phyloP scores from a whole-genome alignment of 2,797 vertebrate species.

The Danio choprae region DNA sequence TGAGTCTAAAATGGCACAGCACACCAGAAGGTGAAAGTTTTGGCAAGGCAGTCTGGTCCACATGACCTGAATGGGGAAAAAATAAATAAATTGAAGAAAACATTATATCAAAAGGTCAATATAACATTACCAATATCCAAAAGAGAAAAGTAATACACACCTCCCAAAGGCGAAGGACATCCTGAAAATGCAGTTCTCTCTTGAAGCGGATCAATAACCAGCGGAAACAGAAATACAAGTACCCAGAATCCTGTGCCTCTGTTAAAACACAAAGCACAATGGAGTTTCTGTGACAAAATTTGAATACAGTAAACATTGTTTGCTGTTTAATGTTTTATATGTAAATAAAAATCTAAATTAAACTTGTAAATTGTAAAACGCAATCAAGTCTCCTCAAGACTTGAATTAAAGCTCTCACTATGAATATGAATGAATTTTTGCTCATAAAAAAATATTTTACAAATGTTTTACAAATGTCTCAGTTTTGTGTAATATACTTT shows the following conservation, averaged over 20 bases:
- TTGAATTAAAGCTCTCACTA: too few species aligned
- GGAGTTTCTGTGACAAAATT: too few species aligned
- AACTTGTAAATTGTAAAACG: too few species aligned
- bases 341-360: too few species aligned
- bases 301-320: too few species aligned
- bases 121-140: not conserved
- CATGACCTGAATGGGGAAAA: constrained; percentile 83
- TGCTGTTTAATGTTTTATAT: too few species aligned
- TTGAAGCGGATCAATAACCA: constrained; percentile 98
- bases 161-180: constrained; percentile 96
- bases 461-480: too few species aligned
- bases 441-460: too few species aligned
- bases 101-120: not conserved
- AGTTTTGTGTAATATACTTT: too few species aligned
- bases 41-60: constrained; percentile 95
- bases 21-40: constrained; percentile 96
- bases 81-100: not conserved
- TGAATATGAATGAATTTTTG: too few species aligned
- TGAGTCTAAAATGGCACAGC: constrained; percentile 95
- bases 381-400: too few species aligned
- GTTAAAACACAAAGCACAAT: constrained; percentile 44
- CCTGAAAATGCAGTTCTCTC: constrained; percentile 94
- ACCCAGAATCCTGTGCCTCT: constrained; percentile 98
- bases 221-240: constrained; percentile 97
- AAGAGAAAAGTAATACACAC: constrained; percentile 70